Conservation (phyloP, 2,797 vertebrate species). For the Telmatherina bonti region DNA sequence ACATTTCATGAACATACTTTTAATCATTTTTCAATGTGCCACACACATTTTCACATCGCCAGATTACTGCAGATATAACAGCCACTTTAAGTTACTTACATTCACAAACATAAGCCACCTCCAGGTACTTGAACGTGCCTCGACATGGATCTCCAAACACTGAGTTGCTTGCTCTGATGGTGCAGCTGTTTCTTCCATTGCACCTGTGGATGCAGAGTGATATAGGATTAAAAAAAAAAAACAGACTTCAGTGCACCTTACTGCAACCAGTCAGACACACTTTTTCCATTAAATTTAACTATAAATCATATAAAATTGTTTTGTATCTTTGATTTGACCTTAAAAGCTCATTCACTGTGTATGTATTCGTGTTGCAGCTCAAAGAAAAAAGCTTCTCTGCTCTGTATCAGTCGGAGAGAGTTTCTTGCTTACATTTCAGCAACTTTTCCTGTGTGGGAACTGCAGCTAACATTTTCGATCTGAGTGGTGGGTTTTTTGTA, state of each 20-base stretch:
- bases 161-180: not conserved
- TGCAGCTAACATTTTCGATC: slow-evolving; percentile 1
- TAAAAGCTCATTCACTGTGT: not conserved
- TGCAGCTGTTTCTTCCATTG: slow-evolving; percentile 56
- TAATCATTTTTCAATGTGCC: not conserved
- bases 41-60: not conserved
- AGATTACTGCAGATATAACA: no score
- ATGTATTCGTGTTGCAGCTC: not conserved
- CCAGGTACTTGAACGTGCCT: slow-evolving; percentile 67
- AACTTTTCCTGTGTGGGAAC: not conserved
- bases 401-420: not conserved
- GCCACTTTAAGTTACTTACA: slow-evolving; percentile 45
- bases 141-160: slow-evolving; percentile 46
- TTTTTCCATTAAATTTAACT: not conserved
- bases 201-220: slow-evolving; percentile 49
- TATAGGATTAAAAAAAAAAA: not conserved
- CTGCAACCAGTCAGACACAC: not conserved
- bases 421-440: slow-evolving; percentile 29
- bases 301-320: not conserved
- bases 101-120: slow-evolving; percentile 54
- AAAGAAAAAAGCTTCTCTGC: not conserved
- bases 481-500: not conserved
- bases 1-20: not conserved
- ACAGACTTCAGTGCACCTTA: not conserved
- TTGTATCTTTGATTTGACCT: not conserved